Conservation (phyloP, 2,888 invertebrate species). For the Tridacna crocea region DNA sequence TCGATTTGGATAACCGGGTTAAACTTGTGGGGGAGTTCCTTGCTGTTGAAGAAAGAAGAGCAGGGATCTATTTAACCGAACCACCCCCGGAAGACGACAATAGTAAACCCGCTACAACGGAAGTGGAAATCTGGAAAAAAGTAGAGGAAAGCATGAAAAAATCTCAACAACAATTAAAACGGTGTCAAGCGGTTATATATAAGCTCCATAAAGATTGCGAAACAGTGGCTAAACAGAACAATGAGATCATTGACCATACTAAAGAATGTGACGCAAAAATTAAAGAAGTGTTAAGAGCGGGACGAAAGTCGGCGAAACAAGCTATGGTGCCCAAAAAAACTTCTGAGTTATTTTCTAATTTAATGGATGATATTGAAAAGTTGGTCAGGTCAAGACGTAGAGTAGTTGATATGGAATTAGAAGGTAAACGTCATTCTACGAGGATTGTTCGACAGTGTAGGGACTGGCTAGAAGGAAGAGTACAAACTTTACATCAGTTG, state of each 20-base stretch:
- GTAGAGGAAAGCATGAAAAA: constrained; percentile 57
- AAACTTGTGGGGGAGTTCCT: constrained; percentile 54
- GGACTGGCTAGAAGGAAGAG: constrained; percentile 64
- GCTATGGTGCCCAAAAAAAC: constrained; percentile 59
- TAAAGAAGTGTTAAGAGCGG: constrained; percentile 49
- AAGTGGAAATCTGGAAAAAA: constrained; percentile 58
- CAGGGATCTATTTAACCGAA: constrained; percentile 61
- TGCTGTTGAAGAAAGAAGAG: constrained; percentile 54
- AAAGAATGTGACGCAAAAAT: constrained; percentile 66
- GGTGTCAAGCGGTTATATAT: constrained; percentile 64
- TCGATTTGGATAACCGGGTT: constrained; percentile 42
- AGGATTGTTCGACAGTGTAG: constrained; percentile 64
- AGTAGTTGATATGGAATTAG: constrained; percentile 63
- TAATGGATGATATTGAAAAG: constrained; percentile 70
- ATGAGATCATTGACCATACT: constrained; percentile 64
- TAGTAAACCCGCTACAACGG: constrained; percentile 43
- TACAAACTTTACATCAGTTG: constrained; percentile 49
- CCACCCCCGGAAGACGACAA: constrained; percentile 38
- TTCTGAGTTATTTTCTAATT: constrained; percentile 64
- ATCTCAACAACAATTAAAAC: constrained; percentile 57
- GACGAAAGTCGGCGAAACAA: constrained; percentile 59
- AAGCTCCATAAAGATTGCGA: constrained; percentile 71
- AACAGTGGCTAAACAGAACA: constrained; percentile 64
- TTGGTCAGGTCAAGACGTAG: constrained; percentile 59
- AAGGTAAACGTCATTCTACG: constrained; percentile 65